Evolutionary conservation across 2,113 vertebrate genomes (phyloP), one percentile per base, ranked within the genome.

Genomic region (Peucedramus taeniatus): DNA sequence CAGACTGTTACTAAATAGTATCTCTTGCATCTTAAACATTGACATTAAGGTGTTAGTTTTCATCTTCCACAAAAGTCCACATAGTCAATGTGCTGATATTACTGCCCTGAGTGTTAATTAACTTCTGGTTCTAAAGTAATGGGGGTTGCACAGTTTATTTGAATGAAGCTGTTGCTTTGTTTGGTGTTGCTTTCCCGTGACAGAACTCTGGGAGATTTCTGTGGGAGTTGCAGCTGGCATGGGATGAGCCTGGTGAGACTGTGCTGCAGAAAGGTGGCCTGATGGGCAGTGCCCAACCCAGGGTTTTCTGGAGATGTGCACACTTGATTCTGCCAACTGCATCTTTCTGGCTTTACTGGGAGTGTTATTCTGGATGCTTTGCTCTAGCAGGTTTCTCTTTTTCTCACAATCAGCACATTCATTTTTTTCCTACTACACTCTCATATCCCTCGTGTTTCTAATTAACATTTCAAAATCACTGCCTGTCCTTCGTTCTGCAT

Each of bases 391-490:
- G 22, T 75, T 89, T 89, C 13, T 91, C 59, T 65, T 63, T 96
- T 89, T 87, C 70, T 94, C 64, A 66, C 42, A 69, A 63, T 93
- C 91, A 95, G 91, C 87, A 76, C 33, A 45, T 86, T 75, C 2
- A 8, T 33, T 45, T 71, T 78, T 51, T 40, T 23, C 11, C 23
- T 11, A 7, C 16, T 30, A 5, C 6, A 17, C 26, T 61, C 70
- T 92, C n/a, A 11, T 93, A 50, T 93, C 57, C 69, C n/a, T 87
- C 51, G 54, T 95, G 93, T 93, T 95, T 97, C 80, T 96, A 95
- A 86, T 95, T 92, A 97, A 78, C 84, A 74, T 61, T 95, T 97
- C 39, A 95, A 83, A 97, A 95, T 96, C 53, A 30, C 71, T 86
- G 69, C 86, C 40, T 78, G 75, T 84, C 61, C 60, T 80, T 66